Conservation (phyloP, 2,113 vertebrate genomes). For the Chlorodrepanis virens region DNA sequence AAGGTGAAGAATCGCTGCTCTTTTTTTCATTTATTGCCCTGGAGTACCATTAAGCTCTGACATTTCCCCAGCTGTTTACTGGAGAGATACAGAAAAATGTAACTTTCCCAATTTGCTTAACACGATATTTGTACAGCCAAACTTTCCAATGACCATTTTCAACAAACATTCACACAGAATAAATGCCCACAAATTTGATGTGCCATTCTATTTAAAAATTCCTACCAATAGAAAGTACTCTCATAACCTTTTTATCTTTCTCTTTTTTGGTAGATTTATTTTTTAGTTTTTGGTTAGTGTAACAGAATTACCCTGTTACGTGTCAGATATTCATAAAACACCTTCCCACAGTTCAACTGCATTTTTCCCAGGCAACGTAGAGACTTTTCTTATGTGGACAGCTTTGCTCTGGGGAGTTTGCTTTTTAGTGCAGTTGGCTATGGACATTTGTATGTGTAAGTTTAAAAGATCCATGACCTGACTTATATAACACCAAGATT, state of each 20-base stretch:
- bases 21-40: not conserved
- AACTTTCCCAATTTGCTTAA: not conserved
- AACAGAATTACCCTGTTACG: not conserved
- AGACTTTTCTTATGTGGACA: not conserved
- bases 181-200: not conserved
- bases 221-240: not conserved
- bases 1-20: not conserved
- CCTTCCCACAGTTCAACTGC: not conserved
- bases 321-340: not conserved
- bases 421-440: not conserved
- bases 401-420: not conserved
- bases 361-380: not conserved
- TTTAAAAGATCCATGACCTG: not conserved
- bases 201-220: not conserved
- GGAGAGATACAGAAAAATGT: not conserved
- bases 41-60: not conserved
- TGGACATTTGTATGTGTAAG: not conserved
- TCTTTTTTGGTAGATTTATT: not conserved
- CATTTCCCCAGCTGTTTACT: not conserved
- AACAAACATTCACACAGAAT: not conserved
- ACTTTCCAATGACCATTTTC: not conserved
- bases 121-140: not conserved
- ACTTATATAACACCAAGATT: not conserved
- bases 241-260: not conserved
- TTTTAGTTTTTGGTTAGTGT: not conserved